Evolutionary conservation across 2,888 invertebrate species (phyloP).

Genomic region (Hydriomena furcata): DNA sequence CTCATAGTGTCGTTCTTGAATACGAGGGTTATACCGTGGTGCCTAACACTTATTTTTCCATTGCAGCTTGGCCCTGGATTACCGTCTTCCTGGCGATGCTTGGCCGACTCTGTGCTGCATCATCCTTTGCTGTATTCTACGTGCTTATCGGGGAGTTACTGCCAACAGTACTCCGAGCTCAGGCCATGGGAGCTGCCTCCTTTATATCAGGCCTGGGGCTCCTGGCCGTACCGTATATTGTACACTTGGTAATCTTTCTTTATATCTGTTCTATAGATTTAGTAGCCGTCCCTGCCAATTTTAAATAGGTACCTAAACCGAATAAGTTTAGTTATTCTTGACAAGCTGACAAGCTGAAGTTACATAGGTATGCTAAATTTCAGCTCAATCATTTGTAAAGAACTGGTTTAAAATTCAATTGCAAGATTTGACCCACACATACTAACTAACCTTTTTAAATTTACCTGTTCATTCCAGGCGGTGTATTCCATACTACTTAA

Average conservation of each 20-base stretch:
- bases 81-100: conserved; percentile 86
- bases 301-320: too few relatives aligned
- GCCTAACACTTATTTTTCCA: not conserved
- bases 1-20: too few relatives aligned
- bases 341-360: too few relatives aligned
- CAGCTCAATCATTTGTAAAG: too few relatives aligned
- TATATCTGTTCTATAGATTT: too few relatives aligned
- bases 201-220: conserved; percentile 86
- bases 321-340: too few relatives aligned
- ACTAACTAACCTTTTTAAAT: conserved; percentile 2
- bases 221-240: conserved; percentile 85
- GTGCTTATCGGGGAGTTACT: conserved; percentile 87
- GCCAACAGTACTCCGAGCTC: conserved; percentile 86
- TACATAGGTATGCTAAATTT: too few relatives aligned
- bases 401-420: too few relatives aligned
- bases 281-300: too few relatives aligned
- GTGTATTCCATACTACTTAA: conserved; percentile 63
- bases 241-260: conserved; percentile 84
- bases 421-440: too few relatives aligned
- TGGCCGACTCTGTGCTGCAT: conserved; percentile 86
- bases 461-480: conserved; percentile 60
- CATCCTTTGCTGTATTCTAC: conserved; percentile 87
- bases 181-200: conserved; percentile 87
- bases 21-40: too few relatives aligned
- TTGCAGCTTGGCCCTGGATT: conserved; percentile 84